Base-by-base conservation (phyloP, 1,140 invertebrate species). In the Ips nitidus region DNA sequence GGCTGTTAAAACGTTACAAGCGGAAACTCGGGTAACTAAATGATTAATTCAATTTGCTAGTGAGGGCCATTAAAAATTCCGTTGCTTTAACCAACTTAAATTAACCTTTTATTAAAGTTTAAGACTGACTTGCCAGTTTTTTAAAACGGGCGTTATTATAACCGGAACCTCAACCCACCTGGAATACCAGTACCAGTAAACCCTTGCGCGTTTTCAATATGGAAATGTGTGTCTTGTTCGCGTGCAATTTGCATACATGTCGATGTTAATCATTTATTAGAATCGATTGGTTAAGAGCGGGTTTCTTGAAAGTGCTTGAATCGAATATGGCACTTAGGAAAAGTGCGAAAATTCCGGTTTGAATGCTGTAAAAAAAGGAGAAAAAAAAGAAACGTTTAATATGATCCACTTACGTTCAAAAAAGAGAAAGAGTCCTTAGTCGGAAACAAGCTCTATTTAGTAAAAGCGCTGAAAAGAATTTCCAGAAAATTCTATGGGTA, bases 401-500 rank as follows among this genome's bases (percentile, higher is more conserved):
- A 50, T 6, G 7, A 50, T 50, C 45, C 45, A 50, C 45, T 50
- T 50, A 50, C 22, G 22, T 50, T 50, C 7, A 50, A 50, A 50
- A 22, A 50, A 22, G 45, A 22, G 22, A 22, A 22, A 22, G 45
- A 50, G 45, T 50, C 22, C 45, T 50, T 41, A 50, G 45, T 50
- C 8, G 57, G 8, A 59, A 59, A 59, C 57, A 59, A 59, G 57
- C 39, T 59, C 57, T 59, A 59, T 59, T 59, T 59, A 59, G 57
- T 42, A 50, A 50, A 3, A 50, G 45, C 45, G 45, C 7, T 50
- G 45, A 50, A 62, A 62, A 62, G 59, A 62, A 62, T 37, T 62
- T 62, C 50, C 42, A 62, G 59, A 62, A 47, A 62, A 50, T 62
- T 62, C 45, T 62, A 62, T 47, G 39, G 59, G 59, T 62, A 62